phyloP scores from a whole-genome alignment of 2,113 vertebrate species.

The Cyanoramphus novaezelandiae region DNA sequence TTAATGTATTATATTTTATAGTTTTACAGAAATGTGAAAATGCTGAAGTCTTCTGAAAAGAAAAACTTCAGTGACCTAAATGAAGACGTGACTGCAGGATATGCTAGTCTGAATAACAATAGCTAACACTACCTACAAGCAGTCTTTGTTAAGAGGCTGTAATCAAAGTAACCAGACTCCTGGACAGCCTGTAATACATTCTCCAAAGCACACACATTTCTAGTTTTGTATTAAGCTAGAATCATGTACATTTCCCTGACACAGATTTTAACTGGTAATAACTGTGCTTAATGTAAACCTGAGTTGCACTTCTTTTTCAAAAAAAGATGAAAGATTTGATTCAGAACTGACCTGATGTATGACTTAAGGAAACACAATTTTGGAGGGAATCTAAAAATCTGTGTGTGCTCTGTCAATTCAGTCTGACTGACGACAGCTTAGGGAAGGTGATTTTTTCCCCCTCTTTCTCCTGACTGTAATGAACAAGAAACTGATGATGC shows the following conservation, averaged over 20 bases:
- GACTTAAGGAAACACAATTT: background rate
- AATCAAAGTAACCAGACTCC: background rate
- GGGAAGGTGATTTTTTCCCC: background rate
- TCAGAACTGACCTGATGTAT: background rate
- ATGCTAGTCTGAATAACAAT: background rate
- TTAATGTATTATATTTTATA: background rate
- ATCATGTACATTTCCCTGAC: background rate
- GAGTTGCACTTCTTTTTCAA: background rate
- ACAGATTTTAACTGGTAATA: background rate
- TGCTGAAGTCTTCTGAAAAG: background rate
- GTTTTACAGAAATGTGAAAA: background rate
- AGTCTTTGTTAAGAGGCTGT: background rate
- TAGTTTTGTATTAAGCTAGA: background rate
- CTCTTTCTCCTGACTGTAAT: background rate
- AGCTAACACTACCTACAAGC: background rate
- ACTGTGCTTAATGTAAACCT: background rate
- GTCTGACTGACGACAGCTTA: background rate
- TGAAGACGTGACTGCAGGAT: background rate
- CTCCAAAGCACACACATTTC: background rate
- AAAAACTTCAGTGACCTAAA: background rate
- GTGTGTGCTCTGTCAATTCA: background rate
- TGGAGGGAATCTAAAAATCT: background rate
- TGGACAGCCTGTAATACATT: fast-evolving
- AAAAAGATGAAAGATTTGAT: background rate
- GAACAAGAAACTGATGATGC: background rate